phyloP scores from a whole-genome alignment of 2,113 vertebrate genomes.

The Ursus arctos region DNA sequence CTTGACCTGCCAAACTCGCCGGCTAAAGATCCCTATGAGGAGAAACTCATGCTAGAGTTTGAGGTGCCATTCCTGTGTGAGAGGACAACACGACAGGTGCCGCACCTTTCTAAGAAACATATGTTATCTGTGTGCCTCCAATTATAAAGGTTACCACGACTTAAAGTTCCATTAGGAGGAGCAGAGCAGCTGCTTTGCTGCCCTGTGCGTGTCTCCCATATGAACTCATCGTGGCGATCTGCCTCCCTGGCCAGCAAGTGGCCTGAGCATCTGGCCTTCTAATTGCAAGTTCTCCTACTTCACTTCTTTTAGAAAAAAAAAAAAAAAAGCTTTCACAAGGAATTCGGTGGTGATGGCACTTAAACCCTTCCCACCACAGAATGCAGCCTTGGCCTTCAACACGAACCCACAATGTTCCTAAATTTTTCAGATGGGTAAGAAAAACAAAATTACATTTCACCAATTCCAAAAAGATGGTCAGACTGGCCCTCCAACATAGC shows the following conservation, averaged over 20 bases:
- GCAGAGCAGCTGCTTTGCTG: background rate
- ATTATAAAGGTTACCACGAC: conserved; percentile 37
- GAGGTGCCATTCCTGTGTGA: background rate
- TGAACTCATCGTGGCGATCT: background rate
- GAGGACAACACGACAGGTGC: background rate
- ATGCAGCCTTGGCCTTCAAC: background rate
- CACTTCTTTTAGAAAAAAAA: background rate
- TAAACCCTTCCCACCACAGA: background rate
- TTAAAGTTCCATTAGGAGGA: conserved; percentile 20
- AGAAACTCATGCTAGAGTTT: background rate
- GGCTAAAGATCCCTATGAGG: background rate
- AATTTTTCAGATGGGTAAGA: background rate
- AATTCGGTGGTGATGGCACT: background rate
- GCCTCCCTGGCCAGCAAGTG: background rate
- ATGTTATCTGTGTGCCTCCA: conserved; percentile 25
- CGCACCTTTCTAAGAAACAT: background rate
- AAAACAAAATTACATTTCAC: background rate
- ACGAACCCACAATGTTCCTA: background rate
- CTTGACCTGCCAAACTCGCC: background rate
- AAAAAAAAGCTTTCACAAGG: conserved; percentile 38
- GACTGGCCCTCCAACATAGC: conserved; percentile 6
- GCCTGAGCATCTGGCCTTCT: conserved; percentile 36
- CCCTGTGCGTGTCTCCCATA: rapidly evolving
- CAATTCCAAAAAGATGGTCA: conserved; percentile 51
- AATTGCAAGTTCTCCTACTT: background rate